These are phyloP conservation scores for Colossoma macropomum DNA, from an alignment of 2,113 vertebrate genomes.

Conservation along the genomic window DNA sequence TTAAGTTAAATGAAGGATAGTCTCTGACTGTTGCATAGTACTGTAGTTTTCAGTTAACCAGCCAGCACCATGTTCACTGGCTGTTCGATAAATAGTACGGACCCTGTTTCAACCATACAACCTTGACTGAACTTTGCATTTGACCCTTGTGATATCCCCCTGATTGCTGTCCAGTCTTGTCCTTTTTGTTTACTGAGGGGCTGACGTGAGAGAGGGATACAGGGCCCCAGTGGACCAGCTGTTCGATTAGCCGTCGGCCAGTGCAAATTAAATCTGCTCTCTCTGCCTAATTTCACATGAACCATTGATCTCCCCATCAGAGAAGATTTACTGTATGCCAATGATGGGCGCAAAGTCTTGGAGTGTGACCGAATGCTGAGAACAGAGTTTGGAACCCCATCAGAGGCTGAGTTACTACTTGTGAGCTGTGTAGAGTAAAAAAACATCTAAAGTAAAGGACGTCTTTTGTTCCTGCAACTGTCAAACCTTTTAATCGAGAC, in stretches of 20 bases:
- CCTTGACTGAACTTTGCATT: slow-evolving; percentile 15
- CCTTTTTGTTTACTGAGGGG: slow-evolving; percentile 29
- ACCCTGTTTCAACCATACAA: neutral
- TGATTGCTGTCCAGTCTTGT: neutral
- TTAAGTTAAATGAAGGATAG: too few relatives aligned
- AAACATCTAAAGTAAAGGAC: neutral
- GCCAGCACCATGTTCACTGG: neutral
- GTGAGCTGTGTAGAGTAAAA: neutral
- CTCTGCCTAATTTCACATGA: slow-evolving; percentile 40
- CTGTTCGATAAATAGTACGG: neutral
- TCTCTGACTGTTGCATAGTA: too few relatives aligned
- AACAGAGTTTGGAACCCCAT: neutral
- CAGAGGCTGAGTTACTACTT: neutral
- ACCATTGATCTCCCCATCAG: slow-evolving; percentile 35
- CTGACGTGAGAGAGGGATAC: neutral
- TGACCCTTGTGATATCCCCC: slow-evolving; percentile 15
- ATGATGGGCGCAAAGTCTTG: slow-evolving; percentile 5
- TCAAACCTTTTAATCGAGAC: neutral
- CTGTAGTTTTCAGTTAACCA: neutral
- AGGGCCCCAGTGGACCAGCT: neutral
- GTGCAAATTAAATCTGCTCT: slow-evolving; percentile 40
- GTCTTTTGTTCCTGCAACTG: too few relatives aligned
- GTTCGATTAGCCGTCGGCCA: slow-evolving; percentile 27
- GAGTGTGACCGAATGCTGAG: neutral
- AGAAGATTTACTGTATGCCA: slow-evolving; percentile 8